phyloP scores from a whole-genome alignment of 2,888 invertebrate genomes.

The Herminia tarsipennalis region DNA sequence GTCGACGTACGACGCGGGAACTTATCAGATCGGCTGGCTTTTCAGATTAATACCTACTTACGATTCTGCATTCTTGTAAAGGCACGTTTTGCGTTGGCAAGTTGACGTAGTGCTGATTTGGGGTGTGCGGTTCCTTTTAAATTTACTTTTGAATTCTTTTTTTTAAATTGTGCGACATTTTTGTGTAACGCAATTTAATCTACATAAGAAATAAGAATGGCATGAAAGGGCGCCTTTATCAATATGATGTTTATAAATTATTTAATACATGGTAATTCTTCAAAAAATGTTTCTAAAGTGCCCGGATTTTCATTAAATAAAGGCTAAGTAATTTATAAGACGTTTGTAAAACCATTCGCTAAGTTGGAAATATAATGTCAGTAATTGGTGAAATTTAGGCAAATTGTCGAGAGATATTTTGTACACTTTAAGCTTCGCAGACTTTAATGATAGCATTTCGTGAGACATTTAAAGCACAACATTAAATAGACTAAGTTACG shows the following conservation, averaged over 20 bases:
- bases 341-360: slow-evolving; percentile 8
- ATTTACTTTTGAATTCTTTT: slow-evolving; percentile 17
- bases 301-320: too few relatives aligned
- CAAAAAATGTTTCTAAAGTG: too few relatives aligned
- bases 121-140: slow-evolving; percentile 11
- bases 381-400: slow-evolving; percentile 24
- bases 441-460: slow-evolving; percentile 25
- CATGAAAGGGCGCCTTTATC: too few relatives aligned
- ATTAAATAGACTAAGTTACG: slow-evolving; percentile 21
- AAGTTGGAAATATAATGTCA: slow-evolving; percentile 14
- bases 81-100: slow-evolving; percentile 32
- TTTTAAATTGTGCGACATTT: background rate
- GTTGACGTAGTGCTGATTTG: slow-evolving; percentile 21
- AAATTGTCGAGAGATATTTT: slow-evolving; percentile 24
- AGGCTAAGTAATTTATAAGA: slow-evolving; percentile 4
- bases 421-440: slow-evolving; percentile 15
- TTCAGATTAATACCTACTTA: slow-evolving; percentile 62
- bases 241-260: too few relatives aligned
- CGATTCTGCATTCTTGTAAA: slow-evolving; percentile 35
- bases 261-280: too few relatives aligned
- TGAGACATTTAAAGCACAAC: slow-evolving; percentile 18
- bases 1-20: slow-evolving; percentile 32
- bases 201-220: too few relatives aligned
- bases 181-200: too few relatives aligned
- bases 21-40: slow-evolving; percentile 61